Conservation (phyloP, 2,797 vertebrate species). For the Catharus ustulatus region DNA sequence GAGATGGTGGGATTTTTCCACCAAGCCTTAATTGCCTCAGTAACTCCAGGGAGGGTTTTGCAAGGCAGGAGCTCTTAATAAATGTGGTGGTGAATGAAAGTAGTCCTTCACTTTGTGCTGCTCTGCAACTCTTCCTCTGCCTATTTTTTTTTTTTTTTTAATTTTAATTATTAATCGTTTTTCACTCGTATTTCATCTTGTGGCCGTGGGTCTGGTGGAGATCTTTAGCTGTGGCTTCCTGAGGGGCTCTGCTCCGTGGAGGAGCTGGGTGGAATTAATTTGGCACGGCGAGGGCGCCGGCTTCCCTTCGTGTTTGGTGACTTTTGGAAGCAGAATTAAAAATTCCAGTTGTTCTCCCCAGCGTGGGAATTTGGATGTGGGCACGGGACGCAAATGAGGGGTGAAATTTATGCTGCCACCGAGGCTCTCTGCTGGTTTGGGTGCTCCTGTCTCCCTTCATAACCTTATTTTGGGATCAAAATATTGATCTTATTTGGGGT, state of each 20-base stretch:
- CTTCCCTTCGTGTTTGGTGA: background rate
- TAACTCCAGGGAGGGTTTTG: slow-evolving; percentile 20
- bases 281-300: rapidly evolving
- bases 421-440: background rate
- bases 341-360: background rate
- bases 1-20: slow-evolving; percentile 59
- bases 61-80: background rate
- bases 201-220: background rate
- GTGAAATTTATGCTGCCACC: background rate
- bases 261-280: background rate
- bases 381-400: background rate
- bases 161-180: background rate
- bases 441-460: background rate
- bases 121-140: background rate
- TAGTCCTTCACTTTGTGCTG: background rate
- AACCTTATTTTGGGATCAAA: rapidly evolving
- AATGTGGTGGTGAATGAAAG: background rate
- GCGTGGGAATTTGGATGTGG: background rate
- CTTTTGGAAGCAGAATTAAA: background rate
- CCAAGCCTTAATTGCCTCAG: slow-evolving; percentile 29
- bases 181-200: background rate
- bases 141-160: background rate
- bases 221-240: background rate
- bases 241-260: background rate
- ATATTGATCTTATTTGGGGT: background rate